phyloP scores from a whole-genome alignment of 2,888 invertebrate species.

The Oxycera nigricornis region DNA sequence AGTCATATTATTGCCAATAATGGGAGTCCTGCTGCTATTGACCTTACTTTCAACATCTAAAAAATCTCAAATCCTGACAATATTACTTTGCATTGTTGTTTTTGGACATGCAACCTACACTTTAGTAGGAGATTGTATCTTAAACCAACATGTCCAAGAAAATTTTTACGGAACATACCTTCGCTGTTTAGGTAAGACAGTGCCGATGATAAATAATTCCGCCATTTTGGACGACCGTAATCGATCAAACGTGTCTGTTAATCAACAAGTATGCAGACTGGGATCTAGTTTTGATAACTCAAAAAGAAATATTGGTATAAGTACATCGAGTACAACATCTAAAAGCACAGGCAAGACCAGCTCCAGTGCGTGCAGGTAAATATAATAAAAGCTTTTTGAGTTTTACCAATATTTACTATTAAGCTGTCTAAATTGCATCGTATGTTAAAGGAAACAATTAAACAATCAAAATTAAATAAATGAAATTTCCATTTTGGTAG shows the following conservation, averaged over 20 bases:
- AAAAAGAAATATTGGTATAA: conserved; percentile 86
- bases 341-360: conserved; percentile 93
- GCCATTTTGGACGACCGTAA: too few species aligned
- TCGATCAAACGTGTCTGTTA: neutral
- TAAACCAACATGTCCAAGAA: conserved; percentile 83
- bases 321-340: conserved; percentile 93
- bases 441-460: too few species aligned
- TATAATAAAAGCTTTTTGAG: neutral
- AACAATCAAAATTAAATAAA: too few species aligned
- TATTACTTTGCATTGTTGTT: conserved; percentile 79
- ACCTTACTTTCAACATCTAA: conserved; percentile 81
- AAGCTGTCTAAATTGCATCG: too few species aligned
- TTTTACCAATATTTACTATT: neutral
- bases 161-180: conserved; percentile 69
- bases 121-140: conserved; percentile 84
- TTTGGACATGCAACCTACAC: conserved; percentile 83
- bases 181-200: conserved; percentile 81
- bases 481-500: too few species aligned
- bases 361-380: conserved; percentile 86
- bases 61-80: conserved; percentile 74
- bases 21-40: conserved; percentile 86
- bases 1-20: conserved; percentile 82
- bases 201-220: too few species aligned
- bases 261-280: too few species aligned
- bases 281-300: too few species aligned